Evolutionary conservation across 2,113 vertebrate genomes (phyloP).

Genomic region (Neotragus pygmaeus): DNA sequence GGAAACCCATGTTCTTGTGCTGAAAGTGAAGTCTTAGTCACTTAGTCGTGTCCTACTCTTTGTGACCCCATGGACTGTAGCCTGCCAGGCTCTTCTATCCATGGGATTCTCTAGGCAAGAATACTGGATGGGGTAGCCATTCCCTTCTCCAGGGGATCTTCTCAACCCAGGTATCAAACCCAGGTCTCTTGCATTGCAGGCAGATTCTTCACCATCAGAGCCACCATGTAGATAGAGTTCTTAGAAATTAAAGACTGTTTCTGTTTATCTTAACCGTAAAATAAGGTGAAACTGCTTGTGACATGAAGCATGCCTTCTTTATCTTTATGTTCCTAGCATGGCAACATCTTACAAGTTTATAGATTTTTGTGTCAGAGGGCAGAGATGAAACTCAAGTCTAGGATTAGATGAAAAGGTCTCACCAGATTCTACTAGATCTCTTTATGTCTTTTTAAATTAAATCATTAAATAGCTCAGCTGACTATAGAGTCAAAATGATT

Average conservation of each 20-base stretch:
- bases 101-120: neutral
- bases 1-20: neutral
- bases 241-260: neutral
- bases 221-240: neutral
- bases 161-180: neutral
- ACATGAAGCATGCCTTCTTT: neutral
- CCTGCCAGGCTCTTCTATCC: neutral
- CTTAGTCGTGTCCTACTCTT: neutral
- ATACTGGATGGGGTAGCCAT: neutral
- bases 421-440: neutral
- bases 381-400: neutral
- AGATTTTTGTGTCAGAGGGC: neutral
- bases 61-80: neutral
- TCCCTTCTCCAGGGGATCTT: neutral
- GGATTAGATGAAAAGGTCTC: neutral
- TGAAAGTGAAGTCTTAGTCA: neutral
- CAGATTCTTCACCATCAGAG: neutral
- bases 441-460: neutral
- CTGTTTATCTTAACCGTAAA: neutral
- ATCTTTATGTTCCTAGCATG: neutral
- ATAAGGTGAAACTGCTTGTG: neutral
- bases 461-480: neutral
- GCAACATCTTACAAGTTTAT: neutral
- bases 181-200: neutral
- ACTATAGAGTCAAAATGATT: neutral